A percentile compares a stretch with the other conserved stretches of the same genome.
Conservation (phyloP, 1,140 invertebrate genomes). For the Scaptomyza montana region DNA sequence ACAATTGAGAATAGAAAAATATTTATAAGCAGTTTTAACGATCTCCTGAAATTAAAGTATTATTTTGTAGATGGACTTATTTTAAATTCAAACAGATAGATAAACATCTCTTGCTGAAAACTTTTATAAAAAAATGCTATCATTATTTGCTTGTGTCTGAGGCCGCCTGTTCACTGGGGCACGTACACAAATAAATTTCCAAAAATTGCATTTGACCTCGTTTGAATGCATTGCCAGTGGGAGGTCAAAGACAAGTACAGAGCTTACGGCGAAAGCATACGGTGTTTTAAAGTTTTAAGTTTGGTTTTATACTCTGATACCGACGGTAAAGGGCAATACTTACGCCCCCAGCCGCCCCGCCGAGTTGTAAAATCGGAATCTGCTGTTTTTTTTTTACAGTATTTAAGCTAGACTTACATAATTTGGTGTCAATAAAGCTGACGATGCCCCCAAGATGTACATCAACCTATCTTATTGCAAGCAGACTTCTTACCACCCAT, state of each 20-base stretch:
- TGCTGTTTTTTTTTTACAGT: too few species aligned
- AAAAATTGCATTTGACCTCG: conserved; percentile 52
- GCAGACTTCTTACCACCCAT: too few species aligned
- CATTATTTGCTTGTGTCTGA: conserved; percentile 24
- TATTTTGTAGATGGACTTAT: too few species aligned
- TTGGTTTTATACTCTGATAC: background rate
- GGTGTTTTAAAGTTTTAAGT: background rate
- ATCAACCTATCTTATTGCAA: too few species aligned
- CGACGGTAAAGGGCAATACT: too few species aligned
- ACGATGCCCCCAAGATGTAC: too few species aligned
- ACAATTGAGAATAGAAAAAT: too few species aligned
- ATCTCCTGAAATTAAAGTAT: background rate
- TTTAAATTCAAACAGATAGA: background rate
- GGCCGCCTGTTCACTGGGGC: conserved; percentile 21
- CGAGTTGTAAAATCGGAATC: too few species aligned
- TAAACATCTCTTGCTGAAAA: background rate
- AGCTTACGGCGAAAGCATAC: conserved; percentile 5
- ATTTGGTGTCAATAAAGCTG: too few species aligned
- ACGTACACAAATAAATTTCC: conserved; percentile 63
- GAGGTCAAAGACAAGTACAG: conserved; percentile 26
- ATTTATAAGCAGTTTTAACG: too few species aligned
- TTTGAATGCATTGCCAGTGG: conserved; percentile 53
- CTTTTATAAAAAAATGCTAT: background rate
- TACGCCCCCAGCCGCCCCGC: too few species aligned
- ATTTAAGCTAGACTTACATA: too few species aligned